Percentiles rank a stretch among this genome's conserved stretches.
phyloP scores from a whole-genome alignment of 2,113 vertebrate species.

The Alligator sinensis region DNA sequence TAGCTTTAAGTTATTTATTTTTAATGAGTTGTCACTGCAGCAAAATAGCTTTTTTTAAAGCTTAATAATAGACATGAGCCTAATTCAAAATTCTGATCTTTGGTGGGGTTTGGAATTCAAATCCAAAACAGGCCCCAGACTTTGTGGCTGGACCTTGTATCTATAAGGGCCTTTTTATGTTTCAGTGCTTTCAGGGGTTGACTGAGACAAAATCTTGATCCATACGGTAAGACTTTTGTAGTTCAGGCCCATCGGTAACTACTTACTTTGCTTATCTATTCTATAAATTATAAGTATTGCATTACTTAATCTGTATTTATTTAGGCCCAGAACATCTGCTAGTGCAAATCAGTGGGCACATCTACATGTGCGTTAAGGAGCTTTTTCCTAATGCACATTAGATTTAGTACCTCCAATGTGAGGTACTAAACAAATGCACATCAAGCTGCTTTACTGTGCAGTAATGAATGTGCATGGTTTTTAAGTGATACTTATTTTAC shows the following conservation, averaged over 20 bases:
- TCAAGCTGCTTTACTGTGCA: no score
- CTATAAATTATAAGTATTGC: neutral
- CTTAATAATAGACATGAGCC: neutral
- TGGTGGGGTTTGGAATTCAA: neutral
- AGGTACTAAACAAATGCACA: no score
- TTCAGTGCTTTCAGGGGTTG: neutral
- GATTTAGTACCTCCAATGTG: no score
- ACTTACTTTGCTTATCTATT: fast-evolving
- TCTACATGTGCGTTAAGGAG: no score
- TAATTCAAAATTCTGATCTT: neutral
- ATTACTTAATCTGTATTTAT: neutral
- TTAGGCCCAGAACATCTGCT: neutral
- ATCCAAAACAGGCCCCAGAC: neutral
- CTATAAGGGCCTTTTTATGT: neutral
- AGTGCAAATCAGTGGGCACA: no score
- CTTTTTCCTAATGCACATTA: no score
- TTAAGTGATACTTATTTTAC: no score
- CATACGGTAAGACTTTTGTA: neutral
- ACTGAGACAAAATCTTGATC: neutral
- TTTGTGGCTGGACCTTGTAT: neutral
- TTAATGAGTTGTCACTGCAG: neutral
- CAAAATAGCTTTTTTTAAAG: neutral
- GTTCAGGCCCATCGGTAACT: neutral
- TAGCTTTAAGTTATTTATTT: neutral
- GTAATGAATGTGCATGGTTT: no score